phyloP scores from a whole-genome alignment of 2,888 invertebrate genomes.

The Folsomia manolachei region DNA sequence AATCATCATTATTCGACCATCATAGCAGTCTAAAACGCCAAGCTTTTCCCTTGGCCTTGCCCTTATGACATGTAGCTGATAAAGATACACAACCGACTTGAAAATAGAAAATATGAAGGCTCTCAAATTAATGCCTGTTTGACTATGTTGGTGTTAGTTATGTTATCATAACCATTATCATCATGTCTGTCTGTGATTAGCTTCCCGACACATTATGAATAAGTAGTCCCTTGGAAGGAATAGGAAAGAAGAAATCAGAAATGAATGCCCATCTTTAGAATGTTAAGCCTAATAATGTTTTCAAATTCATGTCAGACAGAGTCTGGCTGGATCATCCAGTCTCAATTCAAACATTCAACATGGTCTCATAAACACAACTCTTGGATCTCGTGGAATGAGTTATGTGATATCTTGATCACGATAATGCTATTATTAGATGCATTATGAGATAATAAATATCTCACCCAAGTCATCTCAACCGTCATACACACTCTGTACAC shows the following conservation, averaged over 20 bases:
- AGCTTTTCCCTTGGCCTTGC: too few relatives aligned
- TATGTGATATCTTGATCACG: constrained; percentile 8
- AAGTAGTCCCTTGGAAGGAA: background rate
- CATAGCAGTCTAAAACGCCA: too few relatives aligned
- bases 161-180: constrained; percentile 6
- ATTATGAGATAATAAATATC: constrained; percentile 8
- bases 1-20: too few relatives aligned
- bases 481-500: too few relatives aligned
- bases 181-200: constrained; percentile 1
- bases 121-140: background rate
- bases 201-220: background rate
- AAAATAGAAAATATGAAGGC: background rate
- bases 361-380: background rate
- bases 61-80: too few relatives aligned
- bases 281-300: background rate
- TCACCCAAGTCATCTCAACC: background rate
- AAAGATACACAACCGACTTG: too few relatives aligned
- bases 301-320: background rate
- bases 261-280: background rate
- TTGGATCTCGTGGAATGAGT: background rate
- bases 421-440: constrained; percentile 5
- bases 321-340: background rate
- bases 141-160: constrained; percentile 3
- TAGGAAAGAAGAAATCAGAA: too few relatives aligned
- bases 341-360: too few relatives aligned